Conservation (phyloP, 2,888 invertebrate genomes). For the Steinernema hermaphroditum region DNA sequence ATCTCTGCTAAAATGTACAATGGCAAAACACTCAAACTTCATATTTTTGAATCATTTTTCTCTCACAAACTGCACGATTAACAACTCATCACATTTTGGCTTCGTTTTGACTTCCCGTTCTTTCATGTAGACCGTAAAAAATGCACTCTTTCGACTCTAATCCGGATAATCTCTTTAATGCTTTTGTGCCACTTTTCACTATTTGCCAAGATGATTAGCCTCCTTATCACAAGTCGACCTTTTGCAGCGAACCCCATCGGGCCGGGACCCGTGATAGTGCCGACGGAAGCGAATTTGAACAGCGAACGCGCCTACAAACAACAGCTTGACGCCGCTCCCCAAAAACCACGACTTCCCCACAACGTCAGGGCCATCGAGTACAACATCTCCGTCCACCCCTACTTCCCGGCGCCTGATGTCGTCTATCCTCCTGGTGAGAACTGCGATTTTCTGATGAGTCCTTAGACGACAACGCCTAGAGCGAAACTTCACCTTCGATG, state of each 20-base stretch:
- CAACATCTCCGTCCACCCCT: conserved; percentile 44
- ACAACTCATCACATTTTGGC: no score
- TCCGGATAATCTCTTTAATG: not conserved
- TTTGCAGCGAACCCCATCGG: not conserved
- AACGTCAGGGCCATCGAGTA: conserved; percentile 42
- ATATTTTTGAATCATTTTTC: no score
- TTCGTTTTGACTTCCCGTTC: no score
- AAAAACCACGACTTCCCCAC: conserved; percentile 38
- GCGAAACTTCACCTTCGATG: conserved; percentile 50
- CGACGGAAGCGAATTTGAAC: not conserved
- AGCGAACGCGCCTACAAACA: not conserved
- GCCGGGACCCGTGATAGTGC: not conserved
- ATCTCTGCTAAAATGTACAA: no score
- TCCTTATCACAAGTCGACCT: not conserved
- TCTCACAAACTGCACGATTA: no score
- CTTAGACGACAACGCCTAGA: conserved; percentile 32
- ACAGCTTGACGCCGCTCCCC: not conserved
- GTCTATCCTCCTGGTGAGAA: conserved; percentile 39
- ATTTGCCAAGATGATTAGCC: not conserved
- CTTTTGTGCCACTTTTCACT: not conserved
- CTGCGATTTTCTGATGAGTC: not conserved
- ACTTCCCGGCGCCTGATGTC: conserved; percentile 44
- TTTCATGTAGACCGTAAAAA: no score
- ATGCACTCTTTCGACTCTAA: no score
- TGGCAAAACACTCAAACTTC: no score